Evolutionary conservation across 2,797 vertebrate genomes (phyloP).

Genomic region (Oophaga sylvatica): DNA sequence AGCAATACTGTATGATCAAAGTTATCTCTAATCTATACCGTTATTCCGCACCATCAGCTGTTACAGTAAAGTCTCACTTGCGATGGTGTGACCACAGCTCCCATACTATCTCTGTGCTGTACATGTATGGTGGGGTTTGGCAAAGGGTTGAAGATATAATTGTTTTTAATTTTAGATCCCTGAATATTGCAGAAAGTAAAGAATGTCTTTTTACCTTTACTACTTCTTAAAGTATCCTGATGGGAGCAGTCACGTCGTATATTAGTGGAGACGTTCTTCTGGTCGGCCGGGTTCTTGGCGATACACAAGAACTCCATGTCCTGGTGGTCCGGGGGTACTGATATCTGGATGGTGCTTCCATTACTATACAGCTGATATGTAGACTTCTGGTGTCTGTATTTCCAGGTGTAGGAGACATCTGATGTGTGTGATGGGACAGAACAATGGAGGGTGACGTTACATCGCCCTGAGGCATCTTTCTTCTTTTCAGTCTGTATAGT

Average conservation of each 20-base stretch:
- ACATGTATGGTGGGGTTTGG: no score
- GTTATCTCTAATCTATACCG: no score
- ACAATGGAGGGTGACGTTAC: conserved; percentile 13
- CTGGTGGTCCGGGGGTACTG: background rate
- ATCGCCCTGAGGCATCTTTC: no score
- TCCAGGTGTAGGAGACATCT: conserved; percentile 4
- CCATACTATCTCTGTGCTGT: no score
- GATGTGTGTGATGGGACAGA: conserved; percentile 1
- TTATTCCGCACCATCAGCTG: no score
- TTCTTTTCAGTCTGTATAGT: background rate
- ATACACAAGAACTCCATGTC: conserved; percentile 14
- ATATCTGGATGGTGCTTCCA: background rate
- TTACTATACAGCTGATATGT: background rate
- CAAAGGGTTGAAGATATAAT: no score
- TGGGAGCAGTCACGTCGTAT: background rate
- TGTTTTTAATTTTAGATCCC: no score
- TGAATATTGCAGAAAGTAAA: no score
- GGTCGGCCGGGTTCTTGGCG: conserved; percentile 13
- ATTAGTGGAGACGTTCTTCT: background rate
- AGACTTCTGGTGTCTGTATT: background rate
- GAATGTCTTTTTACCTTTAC: background rate
- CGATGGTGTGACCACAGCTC: no score
- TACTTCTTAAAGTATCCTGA: background rate
- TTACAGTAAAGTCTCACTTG: no score
- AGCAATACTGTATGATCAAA: no score